A percentile compares a stretch with the other conserved stretches of the same genome.
phyloP scores from a whole-genome alignment of 2,113 vertebrate species.

The Mohoua ochrocephala region DNA sequence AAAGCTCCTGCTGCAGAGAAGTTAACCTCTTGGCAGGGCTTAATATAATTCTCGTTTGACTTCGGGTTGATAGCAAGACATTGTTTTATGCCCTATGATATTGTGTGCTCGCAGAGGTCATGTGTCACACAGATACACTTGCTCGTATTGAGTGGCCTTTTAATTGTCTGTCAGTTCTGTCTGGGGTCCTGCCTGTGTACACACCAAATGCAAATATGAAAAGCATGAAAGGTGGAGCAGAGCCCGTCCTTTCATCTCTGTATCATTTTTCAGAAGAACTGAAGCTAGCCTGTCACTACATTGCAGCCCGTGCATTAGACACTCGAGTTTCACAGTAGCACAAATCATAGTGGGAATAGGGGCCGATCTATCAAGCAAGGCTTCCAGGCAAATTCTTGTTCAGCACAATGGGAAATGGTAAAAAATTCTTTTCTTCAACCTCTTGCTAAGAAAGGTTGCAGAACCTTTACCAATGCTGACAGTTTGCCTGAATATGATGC shows the following conservation, averaged over 20 bases:
- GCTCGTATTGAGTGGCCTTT: slow-evolving; percentile 78
- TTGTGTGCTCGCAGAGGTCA: slow-evolving; percentile 75
- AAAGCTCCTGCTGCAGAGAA: slow-evolving; percentile 25
- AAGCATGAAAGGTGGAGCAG: slow-evolving; percentile 84
- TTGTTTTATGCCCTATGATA: slow-evolving; percentile 78
- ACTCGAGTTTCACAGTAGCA: slow-evolving; percentile 77
- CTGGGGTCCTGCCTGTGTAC: slow-evolving; percentile 72
- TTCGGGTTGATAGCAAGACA: slow-evolving; percentile 78
- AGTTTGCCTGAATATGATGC: slow-evolving; percentile 45
- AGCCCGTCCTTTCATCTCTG: slow-evolving; percentile 81
- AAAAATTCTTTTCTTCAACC: slow-evolving; percentile 42
- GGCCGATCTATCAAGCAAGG: slow-evolving; percentile 79
- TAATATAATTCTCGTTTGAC: slow-evolving; percentile 70
- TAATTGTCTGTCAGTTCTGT: slow-evolving; percentile 88
- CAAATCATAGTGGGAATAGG: slow-evolving; percentile 70
- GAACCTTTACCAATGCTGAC: slow-evolving; percentile 63
- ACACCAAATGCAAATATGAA: slow-evolving; percentile 83
- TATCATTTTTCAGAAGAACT: slow-evolving; percentile 80
- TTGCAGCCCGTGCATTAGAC: slow-evolving; percentile 77
- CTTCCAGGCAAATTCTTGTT: slow-evolving; percentile 82
- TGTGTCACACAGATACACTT: slow-evolving; percentile 80
- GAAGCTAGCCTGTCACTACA: slow-evolving; percentile 78
- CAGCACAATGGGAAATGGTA: slow-evolving; percentile 71
- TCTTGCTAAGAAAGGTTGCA: slow-evolving; percentile 35
- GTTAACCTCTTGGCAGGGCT: slow-evolving; percentile 67